Evolutionary conservation across 2,797 vertebrate species (phyloP).

Genomic region (Melanogrammus aeglefinus): DNA sequence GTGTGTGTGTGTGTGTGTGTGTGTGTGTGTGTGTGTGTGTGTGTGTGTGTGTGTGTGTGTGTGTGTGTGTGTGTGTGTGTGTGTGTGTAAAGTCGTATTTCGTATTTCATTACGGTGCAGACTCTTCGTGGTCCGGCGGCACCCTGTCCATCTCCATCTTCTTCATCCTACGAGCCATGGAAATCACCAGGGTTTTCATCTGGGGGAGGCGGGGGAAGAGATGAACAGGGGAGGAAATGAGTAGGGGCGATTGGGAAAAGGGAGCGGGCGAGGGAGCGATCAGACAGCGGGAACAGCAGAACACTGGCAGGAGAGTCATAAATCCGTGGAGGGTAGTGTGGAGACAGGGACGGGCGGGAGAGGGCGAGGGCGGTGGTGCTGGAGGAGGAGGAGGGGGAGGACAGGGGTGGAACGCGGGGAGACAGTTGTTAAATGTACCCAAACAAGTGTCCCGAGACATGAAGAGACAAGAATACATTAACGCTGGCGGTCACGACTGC

Average conservation of each 20-base stretch:
- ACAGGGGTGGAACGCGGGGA: neutral
- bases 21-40: neutral
- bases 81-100: neutral
- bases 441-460: constrained; percentile 57
- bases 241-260: constrained; percentile 19
- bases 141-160: constrained; percentile 68
- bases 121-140: constrained; percentile 39
- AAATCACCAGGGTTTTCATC: constrained; percentile 74
- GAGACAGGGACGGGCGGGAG: constrained; percentile 37
- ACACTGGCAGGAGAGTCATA: constrained; percentile 2
- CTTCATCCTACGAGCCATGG: constrained; percentile 72
- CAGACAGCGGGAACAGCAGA: constrained; percentile 43
- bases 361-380: neutral
- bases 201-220: constrained; percentile 46
- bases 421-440: constrained; percentile 50
- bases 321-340: neutral
- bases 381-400: constrained; percentile 5
- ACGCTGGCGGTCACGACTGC: constrained; percentile 14
- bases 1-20: neutral
- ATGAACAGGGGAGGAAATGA: constrained; percentile 13
- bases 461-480: constrained; percentile 54
- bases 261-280: constrained; percentile 52
- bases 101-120: constrained; percentile 12
- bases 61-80: neutral
- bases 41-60: neutral